Conservation (phyloP, 92 coral and sea anemone species). For the Diadumene lineata region DNA sequence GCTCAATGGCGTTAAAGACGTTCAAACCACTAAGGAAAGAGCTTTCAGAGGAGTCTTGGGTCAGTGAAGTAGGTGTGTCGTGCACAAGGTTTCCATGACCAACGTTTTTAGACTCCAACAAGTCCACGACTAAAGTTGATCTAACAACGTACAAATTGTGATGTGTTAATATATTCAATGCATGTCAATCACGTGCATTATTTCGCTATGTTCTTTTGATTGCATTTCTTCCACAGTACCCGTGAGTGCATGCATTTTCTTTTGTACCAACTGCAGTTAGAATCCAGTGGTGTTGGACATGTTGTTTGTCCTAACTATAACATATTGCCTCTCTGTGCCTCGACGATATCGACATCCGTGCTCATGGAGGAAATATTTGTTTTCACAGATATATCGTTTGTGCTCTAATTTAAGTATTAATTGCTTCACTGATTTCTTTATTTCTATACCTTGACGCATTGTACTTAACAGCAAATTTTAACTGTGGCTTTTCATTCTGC, state of each 20-base stretch:
- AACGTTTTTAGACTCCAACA: slow-evolving; percentile 55
- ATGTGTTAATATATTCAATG: too few relatives aligned
- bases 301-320: too few relatives aligned
- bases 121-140: slow-evolving; percentile 45
- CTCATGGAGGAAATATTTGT: too few relatives aligned
- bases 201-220: too few relatives aligned
- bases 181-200: too few relatives aligned
- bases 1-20: slow-evolving; percentile 28
- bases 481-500: slow-evolving; percentile 52
- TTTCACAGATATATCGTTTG: too few relatives aligned
- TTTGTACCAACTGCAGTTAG: too few relatives aligned
- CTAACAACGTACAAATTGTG: slow-evolving; percentile 7
- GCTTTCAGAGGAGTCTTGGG: slow-evolving; percentile 3
- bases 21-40: slow-evolving; percentile 10
- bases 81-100: slow-evolving; percentile 30
- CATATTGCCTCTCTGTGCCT: too few relatives aligned
- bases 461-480: slow-evolving; percentile 77
- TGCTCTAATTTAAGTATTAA: neutral
- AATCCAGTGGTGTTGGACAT: too few relatives aligned
- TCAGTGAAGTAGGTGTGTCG: neutral
- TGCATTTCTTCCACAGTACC: too few relatives aligned
- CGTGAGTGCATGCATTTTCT: too few relatives aligned
- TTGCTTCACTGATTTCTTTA: neutral
- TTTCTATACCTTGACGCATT: slow-evolving; percentile 49
- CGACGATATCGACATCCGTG: too few relatives aligned